Evolutionary conservation across 2,113 vertebrate genomes (phyloP).

Genomic region (Lophotis ruficrista): DNA sequence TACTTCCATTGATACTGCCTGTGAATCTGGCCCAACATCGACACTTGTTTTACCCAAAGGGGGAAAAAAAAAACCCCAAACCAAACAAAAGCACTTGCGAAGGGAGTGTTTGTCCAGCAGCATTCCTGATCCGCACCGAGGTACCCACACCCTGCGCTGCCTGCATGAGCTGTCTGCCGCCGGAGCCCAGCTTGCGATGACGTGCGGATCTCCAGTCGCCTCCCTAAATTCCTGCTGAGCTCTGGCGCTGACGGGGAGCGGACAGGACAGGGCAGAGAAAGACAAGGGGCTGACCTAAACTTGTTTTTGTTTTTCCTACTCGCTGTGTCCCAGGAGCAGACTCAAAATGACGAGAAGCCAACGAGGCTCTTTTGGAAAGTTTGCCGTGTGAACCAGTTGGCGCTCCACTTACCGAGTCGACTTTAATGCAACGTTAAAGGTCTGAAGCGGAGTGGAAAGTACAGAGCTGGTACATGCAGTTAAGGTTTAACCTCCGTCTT

Average conservation of each 20-base stretch:
- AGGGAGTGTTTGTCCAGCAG: slow-evolving; percentile 73
- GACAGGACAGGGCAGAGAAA: not conserved
- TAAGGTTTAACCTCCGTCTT: not conserved
- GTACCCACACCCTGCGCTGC: slow-evolving; percentile 6
- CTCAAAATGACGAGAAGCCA: not conserved
- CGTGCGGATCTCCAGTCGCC: not conserved
- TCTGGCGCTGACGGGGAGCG: not conserved
- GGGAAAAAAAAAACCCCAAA: not conserved
- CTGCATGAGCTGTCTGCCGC: not conserved
- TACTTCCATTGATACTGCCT: not conserved
- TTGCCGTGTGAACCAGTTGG: not conserved
- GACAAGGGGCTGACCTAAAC: not conserved
- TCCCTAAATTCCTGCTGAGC: slow-evolving; percentile 29
- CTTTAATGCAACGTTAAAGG: not conserved
- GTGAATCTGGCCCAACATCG: not conserved
- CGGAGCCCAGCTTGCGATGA: rapidly evolving
- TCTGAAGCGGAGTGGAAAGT: slow-evolving; percentile 21
- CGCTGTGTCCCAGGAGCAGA: not conserved
- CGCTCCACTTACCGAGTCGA: not conserved
- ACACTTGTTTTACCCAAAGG: not conserved
- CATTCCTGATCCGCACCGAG: slow-evolving; percentile 53
- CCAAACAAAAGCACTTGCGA: slow-evolving; percentile 5
- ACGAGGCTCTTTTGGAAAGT: not conserved
- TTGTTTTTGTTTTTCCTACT: not conserved
- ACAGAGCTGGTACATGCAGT: not conserved